Percentiles rank a stretch among this genome's conserved stretches.
Evolutionary conservation across 2,888 invertebrate genomes (phyloP).

Genomic region (Spatulosminthurus flaviceps): DNA sequence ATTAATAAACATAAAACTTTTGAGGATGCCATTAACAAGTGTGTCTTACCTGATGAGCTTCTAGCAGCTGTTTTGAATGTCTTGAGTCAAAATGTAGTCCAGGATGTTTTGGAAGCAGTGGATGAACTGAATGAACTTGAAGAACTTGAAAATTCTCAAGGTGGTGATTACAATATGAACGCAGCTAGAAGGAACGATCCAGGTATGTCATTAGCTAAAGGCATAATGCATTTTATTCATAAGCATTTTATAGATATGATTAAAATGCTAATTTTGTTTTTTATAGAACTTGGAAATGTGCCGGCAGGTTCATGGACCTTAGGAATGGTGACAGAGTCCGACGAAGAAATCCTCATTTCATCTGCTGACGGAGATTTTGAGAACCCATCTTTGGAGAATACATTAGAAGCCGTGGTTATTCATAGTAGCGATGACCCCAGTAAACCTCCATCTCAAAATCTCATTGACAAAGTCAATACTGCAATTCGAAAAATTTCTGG

Average conservation of each 20-base stretch:
- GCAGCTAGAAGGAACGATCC: background rate
- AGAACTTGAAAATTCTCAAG: conserved; percentile 31
- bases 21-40: conserved; percentile 65
- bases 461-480: conserved; percentile 58
- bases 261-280: too few relatives aligned
- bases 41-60: conserved; percentile 78
- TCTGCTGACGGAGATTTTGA: conserved; percentile 45
- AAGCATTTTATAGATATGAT: too few relatives aligned
- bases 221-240: too few relatives aligned
- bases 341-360: conserved; percentile 56
- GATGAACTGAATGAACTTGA: conserved; percentile 59
- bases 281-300: background rate
- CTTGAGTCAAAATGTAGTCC: conserved; percentile 68
- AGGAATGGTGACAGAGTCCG: conserved; percentile 49
- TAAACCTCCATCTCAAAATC: conserved; percentile 34
- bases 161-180: background rate
- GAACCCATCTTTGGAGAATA: conserved; percentile 34
- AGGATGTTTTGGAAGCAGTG: conserved; percentile 60
- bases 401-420: conserved; percentile 55
- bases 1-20: conserved; percentile 83
- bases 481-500: conserved; percentile 61
- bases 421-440: conserved; percentile 42
- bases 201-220: background rate
- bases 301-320: conserved; percentile 25
- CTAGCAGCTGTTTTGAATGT: conserved; percentile 81